Conservation (phyloP, 2,113 vertebrate genomes). For the Psephotus haematonotus region DNA sequence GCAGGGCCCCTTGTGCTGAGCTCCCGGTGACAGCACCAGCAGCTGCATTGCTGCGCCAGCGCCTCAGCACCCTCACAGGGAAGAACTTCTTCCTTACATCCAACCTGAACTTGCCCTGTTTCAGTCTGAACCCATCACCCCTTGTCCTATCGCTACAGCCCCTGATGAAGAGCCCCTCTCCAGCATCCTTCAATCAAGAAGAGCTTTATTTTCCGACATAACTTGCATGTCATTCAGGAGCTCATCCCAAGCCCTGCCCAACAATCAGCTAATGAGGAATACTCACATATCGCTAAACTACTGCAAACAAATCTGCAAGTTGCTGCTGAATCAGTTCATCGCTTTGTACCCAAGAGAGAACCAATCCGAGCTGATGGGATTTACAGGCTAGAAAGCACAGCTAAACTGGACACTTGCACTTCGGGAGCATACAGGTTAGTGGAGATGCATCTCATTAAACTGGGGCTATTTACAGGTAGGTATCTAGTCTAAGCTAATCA, state of each 20-base stretch:
- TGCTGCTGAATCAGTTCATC: not conserved
- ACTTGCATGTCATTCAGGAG: not conserved
- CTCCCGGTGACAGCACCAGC: not conserved
- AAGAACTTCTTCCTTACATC: not conserved
- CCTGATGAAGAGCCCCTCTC: not conserved
- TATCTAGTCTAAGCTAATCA: not conserved
- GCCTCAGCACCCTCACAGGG: not conserved
- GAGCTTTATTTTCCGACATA: not conserved
- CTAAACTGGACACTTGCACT: not conserved
- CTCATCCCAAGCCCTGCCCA: not conserved
- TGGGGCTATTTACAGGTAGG: not conserved
- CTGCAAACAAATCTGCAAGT: not conserved
- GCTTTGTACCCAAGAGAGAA: not conserved
- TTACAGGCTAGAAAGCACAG: not conserved
- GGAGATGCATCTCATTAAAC: not conserved
- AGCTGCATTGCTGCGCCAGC: not conserved
- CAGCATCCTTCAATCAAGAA: not conserved
- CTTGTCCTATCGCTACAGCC: not conserved
- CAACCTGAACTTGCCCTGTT: not conserved
- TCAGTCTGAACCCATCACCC: not conserved
- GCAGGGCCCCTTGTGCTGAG: not conserved
- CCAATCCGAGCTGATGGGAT: not conserved
- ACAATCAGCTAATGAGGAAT: not conserved
- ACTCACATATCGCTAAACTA: not conserved
- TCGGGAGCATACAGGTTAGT: not conserved